Evolutionary conservation across 2,113 vertebrate genomes (phyloP).

Genomic region (Hassar affinis): DNA sequence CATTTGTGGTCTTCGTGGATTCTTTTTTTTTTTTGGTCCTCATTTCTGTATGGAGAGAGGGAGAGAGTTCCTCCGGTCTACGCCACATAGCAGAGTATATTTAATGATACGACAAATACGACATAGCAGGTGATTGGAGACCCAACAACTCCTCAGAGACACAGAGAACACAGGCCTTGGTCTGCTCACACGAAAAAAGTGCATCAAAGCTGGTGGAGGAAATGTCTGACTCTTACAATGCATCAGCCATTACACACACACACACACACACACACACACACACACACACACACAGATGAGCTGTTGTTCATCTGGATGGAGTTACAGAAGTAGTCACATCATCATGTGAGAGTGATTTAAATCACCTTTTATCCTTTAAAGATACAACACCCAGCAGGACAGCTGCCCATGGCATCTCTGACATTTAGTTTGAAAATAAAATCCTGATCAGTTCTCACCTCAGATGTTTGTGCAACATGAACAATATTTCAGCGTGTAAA

Average conservation of each 20-base stretch:
- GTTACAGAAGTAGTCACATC: slow-evolving; percentile 32
- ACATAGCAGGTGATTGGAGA: neutral
- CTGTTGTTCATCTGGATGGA: slow-evolving; percentile 22
- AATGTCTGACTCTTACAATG: slow-evolving; percentile 17
- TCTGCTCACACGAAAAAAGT: too few species aligned
- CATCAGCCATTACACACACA: neutral
- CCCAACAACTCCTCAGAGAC: neutral
- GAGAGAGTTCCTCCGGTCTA: neutral
- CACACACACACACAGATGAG: neutral
- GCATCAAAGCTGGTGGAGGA: slow-evolving; percentile 31
- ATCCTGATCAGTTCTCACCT: neutral
- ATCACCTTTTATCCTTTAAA: neutral
- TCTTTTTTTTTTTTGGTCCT: slow-evolving; percentile 21
- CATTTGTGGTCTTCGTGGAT: neutral
- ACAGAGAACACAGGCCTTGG: slow-evolving; percentile 15
- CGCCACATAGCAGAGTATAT: neutral
- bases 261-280: neutral
- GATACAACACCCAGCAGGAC: neutral
- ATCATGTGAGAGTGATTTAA: slow-evolving; percentile 26
- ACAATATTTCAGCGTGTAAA: neutral
- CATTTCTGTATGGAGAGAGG: too few species aligned
- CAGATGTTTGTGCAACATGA: neutral
- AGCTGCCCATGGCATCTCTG: slow-evolving; percentile 1
- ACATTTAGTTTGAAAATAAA: slow-evolving; percentile 11
- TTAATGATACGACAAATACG: neutral